Percentiles rank a stretch among this genome's conserved stretches.
These are phyloP conservation scores for Phalacrocorax aristotelis DNA, from an alignment of 2,113 vertebrate genomes.

Conservation along the genomic window DNA sequence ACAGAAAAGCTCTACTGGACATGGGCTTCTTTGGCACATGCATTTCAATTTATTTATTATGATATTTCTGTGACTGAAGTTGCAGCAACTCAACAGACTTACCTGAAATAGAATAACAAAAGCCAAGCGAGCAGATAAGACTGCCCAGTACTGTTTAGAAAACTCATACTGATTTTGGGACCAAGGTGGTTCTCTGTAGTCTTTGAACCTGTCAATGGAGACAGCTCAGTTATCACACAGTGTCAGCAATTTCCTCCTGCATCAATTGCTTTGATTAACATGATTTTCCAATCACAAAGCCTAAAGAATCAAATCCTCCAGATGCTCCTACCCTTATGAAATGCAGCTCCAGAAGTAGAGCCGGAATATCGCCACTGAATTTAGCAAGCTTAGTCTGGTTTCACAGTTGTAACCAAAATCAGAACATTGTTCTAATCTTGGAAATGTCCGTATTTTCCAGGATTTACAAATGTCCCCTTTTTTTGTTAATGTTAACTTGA, in stretches of 20 bases:
- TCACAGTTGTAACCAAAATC: background rate
- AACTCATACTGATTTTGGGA: slow-evolving; percentile 86
- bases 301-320: background rate
- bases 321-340: background rate
- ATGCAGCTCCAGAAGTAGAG: slow-evolving; percentile 6
- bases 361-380: background rate
- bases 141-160: slow-evolving; percentile 95
- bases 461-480: background rate
- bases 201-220: slow-evolving; percentile 86
- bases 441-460: background rate
- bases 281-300: background rate
- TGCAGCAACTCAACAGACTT: background rate
- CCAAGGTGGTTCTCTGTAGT: slow-evolving; percentile 97
- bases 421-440: background rate
- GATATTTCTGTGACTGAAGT: background rate
- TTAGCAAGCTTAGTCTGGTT: background rate
- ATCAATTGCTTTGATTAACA: background rate
- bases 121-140: slow-evolving; percentile 90
- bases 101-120: slow-evolving; percentile 99
- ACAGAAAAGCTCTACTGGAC: background rate
- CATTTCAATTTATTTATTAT: background rate
- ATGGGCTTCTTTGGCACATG: background rate
- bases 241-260: background rate
- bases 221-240: background rate
- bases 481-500: background rate